Base-by-base conservation (phyloP, 2,797 vertebrate genomes). In the Rallus crepitans region DNA sequence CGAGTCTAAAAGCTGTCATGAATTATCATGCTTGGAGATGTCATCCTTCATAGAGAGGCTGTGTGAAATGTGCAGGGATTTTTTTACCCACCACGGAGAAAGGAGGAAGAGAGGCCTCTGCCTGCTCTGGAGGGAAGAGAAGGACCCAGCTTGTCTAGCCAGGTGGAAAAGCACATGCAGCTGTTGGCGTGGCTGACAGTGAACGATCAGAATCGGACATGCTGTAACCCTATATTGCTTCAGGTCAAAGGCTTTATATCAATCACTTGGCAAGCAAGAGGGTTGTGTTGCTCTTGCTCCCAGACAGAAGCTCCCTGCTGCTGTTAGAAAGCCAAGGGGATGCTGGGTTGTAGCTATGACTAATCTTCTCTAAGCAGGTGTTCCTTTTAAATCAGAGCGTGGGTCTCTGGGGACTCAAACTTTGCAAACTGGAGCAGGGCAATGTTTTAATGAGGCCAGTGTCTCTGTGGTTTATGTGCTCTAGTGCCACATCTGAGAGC, bases 281-380 rank as follows among this genome's bases (percentile, higher is more conserved):
- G 47, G 53, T 69, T 89, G 30, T 57, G 57, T 78, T 87, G 63
- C 48, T 48, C 77, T 76, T 1, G 4, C 57, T 48, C 59, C 52
- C 72, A 76, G 27, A 57, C 3, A 40, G 66, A 16, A 33, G 24
- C 60, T 85, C 3, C 79, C 70, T 79, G 60, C 63, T 92, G 84
- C 76, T 93, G 19, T 63, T 92, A 27, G 69, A 48, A 85, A 91
- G 65, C 72, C 72, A 61, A 37, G 57, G 42, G 63, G 90, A 48
- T 66, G 73, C 76, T 90, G 83, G 81, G 35, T 35, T 82, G 60
- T 42, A 87, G 70, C 0, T 7, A 24, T 96, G 94, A 93, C 81
- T 96, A 94, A 96, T 87, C 56, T 39, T 71, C 23, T 88, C 77
- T 73, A 87, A 94, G 93, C 96, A 95, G 90, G 81, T 97, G 94